Evolutionary conservation across 2,113 vertebrate species (phyloP), one percentile per base, ranked within the genome.

Genomic region (Mustela nigripes): DNA sequence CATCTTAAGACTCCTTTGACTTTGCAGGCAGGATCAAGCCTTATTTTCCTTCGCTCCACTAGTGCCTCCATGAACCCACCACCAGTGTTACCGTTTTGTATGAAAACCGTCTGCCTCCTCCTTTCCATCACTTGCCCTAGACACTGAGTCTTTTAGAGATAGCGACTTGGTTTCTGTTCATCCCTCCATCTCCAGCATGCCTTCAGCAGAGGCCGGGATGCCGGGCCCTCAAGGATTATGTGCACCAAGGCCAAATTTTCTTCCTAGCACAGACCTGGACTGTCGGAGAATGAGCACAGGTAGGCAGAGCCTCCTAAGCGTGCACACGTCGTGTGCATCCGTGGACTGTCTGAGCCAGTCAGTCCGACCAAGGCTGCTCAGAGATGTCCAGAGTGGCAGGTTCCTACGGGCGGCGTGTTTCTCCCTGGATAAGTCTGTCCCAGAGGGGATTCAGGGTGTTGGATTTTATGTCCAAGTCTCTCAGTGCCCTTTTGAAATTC

Each of bases 101-200:
- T 69, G 45, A 16, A 73, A 73, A 65, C 74, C 33, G 5, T 60
- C 53, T 7, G 2, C 24, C 36, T 50, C 31, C 5, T 4, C 60
- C 9, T 9, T n/a, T 33, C 60, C 36, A 5, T 28, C 16, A 11
- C 53, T 4, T 7, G n/a, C 10, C 0, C 53, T 50, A 18, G 39
- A n/a, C 5, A 1, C 50, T 28, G 71, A 62, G 42, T 48, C 7
- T n/a, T 58, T 88, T 42, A 10, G 50, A 91, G 63, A 12, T 65
- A 56, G 74, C 3, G 2, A 1, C 42, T 36, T 69, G 62, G 48
- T 78, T 4, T 79, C 69, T 56, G 19, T 73, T 62, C 7, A 11
- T 73, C 53, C 2, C 2, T 69, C 31, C 4, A 2, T 63, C 53
- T 81, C 74, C 28, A 62, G 1, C 15, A 0, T 0, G 0, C 26